Evolutionary conservation across 2,113 vertebrate genomes (phyloP).

Genomic region (Syrrhaptes paradoxus): DNA sequence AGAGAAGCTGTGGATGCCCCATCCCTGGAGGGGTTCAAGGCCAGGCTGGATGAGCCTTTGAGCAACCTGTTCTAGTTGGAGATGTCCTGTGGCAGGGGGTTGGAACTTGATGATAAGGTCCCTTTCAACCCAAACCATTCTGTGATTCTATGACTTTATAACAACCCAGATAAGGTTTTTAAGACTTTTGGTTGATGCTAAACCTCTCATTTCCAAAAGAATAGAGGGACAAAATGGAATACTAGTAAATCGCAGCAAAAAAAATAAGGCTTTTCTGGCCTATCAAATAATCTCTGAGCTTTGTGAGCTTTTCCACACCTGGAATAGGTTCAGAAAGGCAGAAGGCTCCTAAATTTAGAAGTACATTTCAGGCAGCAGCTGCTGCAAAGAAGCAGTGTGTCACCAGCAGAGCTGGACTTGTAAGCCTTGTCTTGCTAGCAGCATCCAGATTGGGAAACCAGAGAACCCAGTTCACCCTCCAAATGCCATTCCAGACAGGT

Average conservation of each 20-base stretch:
- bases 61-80: too few relatives aligned
- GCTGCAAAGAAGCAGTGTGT: neutral
- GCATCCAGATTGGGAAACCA: neutral
- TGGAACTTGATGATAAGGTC: too few relatives aligned
- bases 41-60: too few relatives aligned
- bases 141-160: too few relatives aligned
- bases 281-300: neutral
- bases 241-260: neutral
- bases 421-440: neutral
- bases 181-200: neutral
- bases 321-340: neutral
- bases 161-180: neutral
- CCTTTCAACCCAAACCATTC: too few relatives aligned
- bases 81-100: too few relatives aligned
- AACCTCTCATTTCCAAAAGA: neutral
- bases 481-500: neutral
- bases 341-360: neutral
- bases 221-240: neutral
- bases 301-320: neutral
- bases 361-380: neutral
- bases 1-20: too few relatives aligned
- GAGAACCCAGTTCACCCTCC: neutral
- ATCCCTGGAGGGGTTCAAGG: too few relatives aligned
- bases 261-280: neutral
- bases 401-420: neutral